phyloP scores from a whole-genome alignment of 2,113 vertebrate species.

The Pachyramphus minor region DNA sequence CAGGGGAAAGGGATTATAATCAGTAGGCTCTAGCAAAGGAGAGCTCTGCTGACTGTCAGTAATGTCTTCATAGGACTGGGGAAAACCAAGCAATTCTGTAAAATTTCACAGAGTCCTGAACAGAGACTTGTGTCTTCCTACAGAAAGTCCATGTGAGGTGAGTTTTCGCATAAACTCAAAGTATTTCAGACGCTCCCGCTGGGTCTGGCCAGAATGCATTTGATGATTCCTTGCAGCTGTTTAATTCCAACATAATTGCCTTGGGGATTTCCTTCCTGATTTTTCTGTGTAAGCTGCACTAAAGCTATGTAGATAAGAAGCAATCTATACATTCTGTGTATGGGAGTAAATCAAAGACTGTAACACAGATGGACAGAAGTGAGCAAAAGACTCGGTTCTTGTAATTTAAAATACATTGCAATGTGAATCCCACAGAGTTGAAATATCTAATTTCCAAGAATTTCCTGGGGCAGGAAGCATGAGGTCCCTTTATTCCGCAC shows the following conservation, averaged over 20 bases:
- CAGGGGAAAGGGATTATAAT: neutral
- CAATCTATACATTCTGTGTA: constrained; percentile 1
- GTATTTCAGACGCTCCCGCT: neutral
- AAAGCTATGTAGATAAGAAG: constrained; percentile 41
- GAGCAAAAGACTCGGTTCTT: neutral
- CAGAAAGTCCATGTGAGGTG: neutral
- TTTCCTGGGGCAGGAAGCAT: constrained; percentile 28
- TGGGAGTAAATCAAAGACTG: constrained; percentile 8
- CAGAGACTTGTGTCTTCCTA: neutral
- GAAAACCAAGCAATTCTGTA: neutral
- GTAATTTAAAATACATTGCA: constrained; percentile 48
- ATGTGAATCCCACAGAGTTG: constrained; percentile 15
- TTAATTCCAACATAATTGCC: constrained; percentile 44
- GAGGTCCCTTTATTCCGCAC: constrained; percentile 1
- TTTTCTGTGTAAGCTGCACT: constrained; percentile 13
- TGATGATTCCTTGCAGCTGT: neutral
- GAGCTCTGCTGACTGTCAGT: constrained; percentile 18
- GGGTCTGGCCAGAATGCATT: neutral
- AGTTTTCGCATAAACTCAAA: neutral
- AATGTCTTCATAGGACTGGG: neutral
- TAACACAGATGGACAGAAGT: constrained; percentile 20
- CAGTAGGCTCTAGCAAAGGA: neutral
- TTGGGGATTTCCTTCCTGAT: constrained; percentile 39
- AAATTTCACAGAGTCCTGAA: neutral
- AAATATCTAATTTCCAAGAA: constrained; percentile 27